phyloP scores from a whole-genome alignment of 2,888 invertebrate species.

The Leucozona laternaria region DNA sequence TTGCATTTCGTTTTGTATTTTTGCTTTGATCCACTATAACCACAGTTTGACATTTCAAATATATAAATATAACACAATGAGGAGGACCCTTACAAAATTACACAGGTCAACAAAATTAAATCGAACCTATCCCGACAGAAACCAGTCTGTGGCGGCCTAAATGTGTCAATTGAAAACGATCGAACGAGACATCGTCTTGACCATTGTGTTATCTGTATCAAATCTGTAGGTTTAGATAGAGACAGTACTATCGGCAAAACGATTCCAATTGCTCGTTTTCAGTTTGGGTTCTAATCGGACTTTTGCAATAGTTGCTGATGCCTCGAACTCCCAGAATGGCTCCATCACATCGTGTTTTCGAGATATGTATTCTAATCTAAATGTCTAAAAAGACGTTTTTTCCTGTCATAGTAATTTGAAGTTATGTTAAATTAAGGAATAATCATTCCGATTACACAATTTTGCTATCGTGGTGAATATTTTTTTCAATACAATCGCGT shows the following conservation, averaged over 20 bases:
- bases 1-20: background rate
- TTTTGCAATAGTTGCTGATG: background rate
- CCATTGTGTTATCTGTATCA: background rate
- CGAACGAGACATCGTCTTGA: background rate
- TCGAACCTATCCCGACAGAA: background rate
- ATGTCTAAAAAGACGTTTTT: too few relatives aligned
- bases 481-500: too few relatives aligned
- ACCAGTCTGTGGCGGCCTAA: background rate
- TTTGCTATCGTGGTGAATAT: too few relatives aligned
- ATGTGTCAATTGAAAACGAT: background rate
- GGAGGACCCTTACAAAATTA: background rate
- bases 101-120: background rate
- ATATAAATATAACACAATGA: background rate
- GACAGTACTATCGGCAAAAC: background rate
- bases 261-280: background rate
- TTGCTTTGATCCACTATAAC: background rate
- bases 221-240: background rate
- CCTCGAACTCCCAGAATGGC: background rate
- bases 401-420: background rate
- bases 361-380: background rate
- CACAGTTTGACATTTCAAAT: constrained; percentile 28
- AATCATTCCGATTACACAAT: too few relatives aligned
- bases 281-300: background rate
- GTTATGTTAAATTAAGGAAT: background rate
- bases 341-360: background rate